phyloP scores from a whole-genome alignment of 1,140 invertebrate species.

The Psilanteris sp. region DNA sequence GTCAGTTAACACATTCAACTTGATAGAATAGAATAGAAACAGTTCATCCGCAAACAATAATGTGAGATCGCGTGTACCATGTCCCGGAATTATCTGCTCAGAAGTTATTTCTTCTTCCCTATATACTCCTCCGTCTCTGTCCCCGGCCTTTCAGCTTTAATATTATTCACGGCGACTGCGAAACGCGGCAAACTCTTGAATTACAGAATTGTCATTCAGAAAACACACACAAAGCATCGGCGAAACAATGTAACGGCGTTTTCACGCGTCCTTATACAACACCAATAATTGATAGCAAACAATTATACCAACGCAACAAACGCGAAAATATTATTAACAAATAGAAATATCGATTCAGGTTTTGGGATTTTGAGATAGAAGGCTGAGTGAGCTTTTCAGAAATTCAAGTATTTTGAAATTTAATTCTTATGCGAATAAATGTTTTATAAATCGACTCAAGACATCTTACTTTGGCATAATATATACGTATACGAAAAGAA shows the following conservation, averaged over 20 bases:
- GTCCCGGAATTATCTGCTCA: slow-evolving; percentile 58
- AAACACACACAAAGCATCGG: slow-evolving; percentile 26
- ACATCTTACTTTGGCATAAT: too few relatives aligned
- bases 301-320: too few relatives aligned
- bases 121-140: slow-evolving; percentile 17
- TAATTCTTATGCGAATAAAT: too few relatives aligned
- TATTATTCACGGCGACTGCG: slow-evolving; percentile 39
- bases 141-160: slow-evolving; percentile 24
- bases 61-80: slow-evolving; percentile 50
- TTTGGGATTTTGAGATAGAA: too few relatives aligned
- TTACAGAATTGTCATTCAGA: slow-evolving; percentile 43
- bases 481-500: too few relatives aligned
- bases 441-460: too few relatives aligned
- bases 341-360: too few relatives aligned
- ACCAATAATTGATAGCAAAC: not conserved
- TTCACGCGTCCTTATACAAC: not conserved
- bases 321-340: too few relatives aligned
- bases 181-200: slow-evolving; percentile 31
- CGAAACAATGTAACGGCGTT: slow-evolving; percentile 14
- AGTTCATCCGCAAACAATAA: slow-evolving; percentile 65
- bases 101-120: slow-evolving; percentile 52
- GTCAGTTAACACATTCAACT: slow-evolving; percentile 57
- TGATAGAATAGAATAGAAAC: slow-evolving; percentile 40
- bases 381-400: too few relatives aligned
- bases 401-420: too few relatives aligned